A percentile compares a stretch with the other conserved stretches of the same genome.
These are phyloP conservation scores for Athripsodes cinereus DNA, from an alignment of 2,888 invertebrate species.

Conservation along the genomic window DNA sequence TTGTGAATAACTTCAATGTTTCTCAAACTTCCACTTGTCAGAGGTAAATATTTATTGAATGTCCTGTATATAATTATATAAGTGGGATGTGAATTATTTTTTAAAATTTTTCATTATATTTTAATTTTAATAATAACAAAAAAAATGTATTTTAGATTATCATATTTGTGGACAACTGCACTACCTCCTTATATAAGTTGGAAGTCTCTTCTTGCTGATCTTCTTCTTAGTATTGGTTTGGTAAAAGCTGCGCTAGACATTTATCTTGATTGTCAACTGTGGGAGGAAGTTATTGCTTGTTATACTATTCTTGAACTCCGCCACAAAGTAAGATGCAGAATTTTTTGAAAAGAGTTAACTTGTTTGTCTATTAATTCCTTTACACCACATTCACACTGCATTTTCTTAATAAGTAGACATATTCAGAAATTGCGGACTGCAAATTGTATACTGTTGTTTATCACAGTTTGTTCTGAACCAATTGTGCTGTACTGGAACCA, in stretches of 20 bases:
- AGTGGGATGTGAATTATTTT: too few relatives aligned
- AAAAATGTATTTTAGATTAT: conserved; percentile 38
- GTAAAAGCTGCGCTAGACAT: conserved; percentile 79
- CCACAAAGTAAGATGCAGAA: conserved; percentile 71
- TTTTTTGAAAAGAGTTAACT: too few relatives aligned
- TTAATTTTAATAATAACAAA: too few relatives aligned
- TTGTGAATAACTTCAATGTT: conserved; percentile 48
- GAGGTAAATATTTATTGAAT: neutral
- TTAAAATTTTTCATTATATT: too few relatives aligned
- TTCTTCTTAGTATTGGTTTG: conserved; percentile 74
- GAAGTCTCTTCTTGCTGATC: conserved; percentile 69
- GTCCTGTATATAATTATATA: neutral
- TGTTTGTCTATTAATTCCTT: too few relatives aligned
- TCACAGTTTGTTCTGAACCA: too few relatives aligned
- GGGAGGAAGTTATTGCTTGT: conserved; percentile 92
- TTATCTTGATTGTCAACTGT: conserved; percentile 68
- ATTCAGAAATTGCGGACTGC: too few relatives aligned
- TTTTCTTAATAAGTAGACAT: too few relatives aligned
- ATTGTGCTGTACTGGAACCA: too few relatives aligned
- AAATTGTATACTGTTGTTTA: too few relatives aligned
- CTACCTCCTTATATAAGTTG: conserved; percentile 72
- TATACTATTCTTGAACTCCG: conserved; percentile 77
- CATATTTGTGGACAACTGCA: conserved; percentile 65
- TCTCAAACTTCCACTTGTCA: neutral
- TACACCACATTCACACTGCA: too few relatives aligned